A percentile compares a stretch with the other conserved stretches of the same genome.
Evolutionary conservation across 2,888 invertebrate species (phyloP).

Genomic region (Drosophila kanekoi): DNA sequence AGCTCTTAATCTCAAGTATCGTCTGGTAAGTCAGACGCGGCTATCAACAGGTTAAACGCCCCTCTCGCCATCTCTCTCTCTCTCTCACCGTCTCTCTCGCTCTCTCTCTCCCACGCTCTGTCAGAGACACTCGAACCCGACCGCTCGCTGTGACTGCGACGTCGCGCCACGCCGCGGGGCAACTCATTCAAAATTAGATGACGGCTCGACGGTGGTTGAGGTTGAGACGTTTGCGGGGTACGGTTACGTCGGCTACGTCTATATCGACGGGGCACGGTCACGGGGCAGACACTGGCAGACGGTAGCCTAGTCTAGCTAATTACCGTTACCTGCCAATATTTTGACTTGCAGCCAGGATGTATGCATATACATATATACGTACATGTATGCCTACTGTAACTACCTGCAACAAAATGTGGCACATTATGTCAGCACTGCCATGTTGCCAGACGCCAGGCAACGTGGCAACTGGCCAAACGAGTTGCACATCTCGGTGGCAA

Average conservation of each 20-base stretch:
- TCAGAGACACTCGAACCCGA: slow-evolving; percentile 11
- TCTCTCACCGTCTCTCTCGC: slow-evolving; percentile 4
- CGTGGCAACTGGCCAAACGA: slow-evolving; percentile 57
- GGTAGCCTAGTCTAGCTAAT: slow-evolving; percentile 71
- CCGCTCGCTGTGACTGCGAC: slow-evolving; percentile 49
- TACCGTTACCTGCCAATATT: slow-evolving; percentile 75
- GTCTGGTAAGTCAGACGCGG: slow-evolving; percentile 49
- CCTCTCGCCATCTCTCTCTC: slow-evolving; percentile 22
- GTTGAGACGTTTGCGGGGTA: neutral
- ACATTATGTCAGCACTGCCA: slow-evolving; percentile 73
- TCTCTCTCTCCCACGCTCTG: neutral
- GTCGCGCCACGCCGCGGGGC: slow-evolving; percentile 67
- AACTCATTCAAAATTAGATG: slow-evolving; percentile 69
- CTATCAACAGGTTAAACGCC: slow-evolving; percentile 75
- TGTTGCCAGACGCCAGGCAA: slow-evolving; percentile 46
- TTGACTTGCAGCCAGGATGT: slow-evolving; percentile 60
- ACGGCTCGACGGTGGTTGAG: slow-evolving; percentile 20
- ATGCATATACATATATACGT: neutral
- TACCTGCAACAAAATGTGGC: slow-evolving; percentile 49
- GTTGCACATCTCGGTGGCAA: slow-evolving; percentile 44
- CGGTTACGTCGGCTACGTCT: neutral
- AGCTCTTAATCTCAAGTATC: slow-evolving; percentile 72
- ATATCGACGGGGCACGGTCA: neutral
- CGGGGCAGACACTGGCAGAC: slow-evolving; percentile 47
- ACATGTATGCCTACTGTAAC: neutral